Percentiles rank a stretch among this genome's conserved stretches.
These are phyloP conservation scores for Istiophorus platypterus DNA, from an alignment of 2,113 vertebrate species.

Conservation along the genomic window DNA sequence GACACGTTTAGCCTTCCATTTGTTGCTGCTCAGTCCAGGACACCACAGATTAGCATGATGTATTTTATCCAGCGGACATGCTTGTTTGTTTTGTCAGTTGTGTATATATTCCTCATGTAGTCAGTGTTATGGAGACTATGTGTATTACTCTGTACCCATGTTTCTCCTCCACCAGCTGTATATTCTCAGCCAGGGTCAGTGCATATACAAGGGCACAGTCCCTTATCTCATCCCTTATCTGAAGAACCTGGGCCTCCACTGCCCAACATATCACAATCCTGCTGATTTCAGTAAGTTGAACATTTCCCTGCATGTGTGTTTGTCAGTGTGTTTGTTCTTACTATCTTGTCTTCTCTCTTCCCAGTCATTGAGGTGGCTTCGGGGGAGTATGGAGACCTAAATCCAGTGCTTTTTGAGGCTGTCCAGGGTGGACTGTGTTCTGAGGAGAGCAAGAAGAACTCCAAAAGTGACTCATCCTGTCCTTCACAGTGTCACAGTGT, in stretches of 20 bases:
- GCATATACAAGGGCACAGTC: constrained; percentile 96
- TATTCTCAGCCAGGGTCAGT: constrained; percentile 99
- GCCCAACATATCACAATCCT: constrained; percentile 98
- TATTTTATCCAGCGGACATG: constrained; percentile 45
- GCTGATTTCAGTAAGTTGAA: constrained; percentile 97
- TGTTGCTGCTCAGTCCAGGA: constrained; percentile 22
- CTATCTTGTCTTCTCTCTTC: constrained; percentile 34
- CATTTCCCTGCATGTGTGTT: constrained; percentile 2
- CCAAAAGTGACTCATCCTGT: constrained; percentile 87
- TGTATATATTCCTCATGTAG: constrained; percentile 57
- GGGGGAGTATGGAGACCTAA: constrained; percentile 97
- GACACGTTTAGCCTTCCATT: constrained; percentile 47
- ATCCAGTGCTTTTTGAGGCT: constrained; percentile 93
- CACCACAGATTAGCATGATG: constrained; percentile 32
- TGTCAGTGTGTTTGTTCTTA: constrained; percentile 27
- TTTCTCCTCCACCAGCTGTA: constrained; percentile 87
- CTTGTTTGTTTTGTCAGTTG: constrained; percentile 53
- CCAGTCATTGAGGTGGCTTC: constrained; percentile 98
- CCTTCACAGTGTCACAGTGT: constrained; percentile 87
- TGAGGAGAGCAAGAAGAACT: constrained; percentile 92
- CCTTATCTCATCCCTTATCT: constrained; percentile 97
- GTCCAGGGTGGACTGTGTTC: constrained; percentile 95
- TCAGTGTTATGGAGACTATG: constrained; percentile 48
- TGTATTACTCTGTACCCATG: constrained; percentile 50
- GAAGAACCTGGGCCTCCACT: constrained; percentile 96